These are phyloP conservation scores for Ommatoiulus sabulosus DNA, from an alignment of 2,888 invertebrate genomes.

Conservation along the genomic window DNA sequence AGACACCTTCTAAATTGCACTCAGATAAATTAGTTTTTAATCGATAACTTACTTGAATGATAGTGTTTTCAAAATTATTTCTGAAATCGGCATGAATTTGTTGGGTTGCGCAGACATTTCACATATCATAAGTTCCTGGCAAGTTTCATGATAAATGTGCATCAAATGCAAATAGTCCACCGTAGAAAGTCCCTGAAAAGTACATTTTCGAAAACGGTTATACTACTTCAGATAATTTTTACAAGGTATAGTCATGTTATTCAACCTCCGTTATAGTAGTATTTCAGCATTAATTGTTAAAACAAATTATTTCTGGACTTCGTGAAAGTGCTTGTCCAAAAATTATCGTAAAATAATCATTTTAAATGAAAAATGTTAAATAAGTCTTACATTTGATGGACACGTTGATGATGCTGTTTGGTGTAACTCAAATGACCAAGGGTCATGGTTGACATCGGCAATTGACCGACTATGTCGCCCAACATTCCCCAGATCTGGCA, in stretches of 20 bases:
- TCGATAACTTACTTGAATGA: background rate
- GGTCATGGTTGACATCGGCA: background rate
- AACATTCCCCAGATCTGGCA: background rate
- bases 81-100: constrained; percentile 56
- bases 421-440: background rate
- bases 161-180: constrained; percentile 57
- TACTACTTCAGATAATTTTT: too few relatives aligned
- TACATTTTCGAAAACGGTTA: too few relatives aligned
- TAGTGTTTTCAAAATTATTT: constrained; percentile 54
- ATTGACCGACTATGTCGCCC: background rate
- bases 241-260: too few relatives aligned
- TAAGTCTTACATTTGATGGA: background rate
- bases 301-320: too few relatives aligned
- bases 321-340: too few relatives aligned
- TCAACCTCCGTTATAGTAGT: too few relatives aligned
- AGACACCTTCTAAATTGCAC: too few relatives aligned
- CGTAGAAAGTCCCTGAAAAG: constrained; percentile 15
- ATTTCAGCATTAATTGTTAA: too few relatives aligned
- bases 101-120: constrained; percentile 57
- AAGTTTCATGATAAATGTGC: constrained; percentile 54
- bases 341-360: too few relatives aligned
- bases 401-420: background rate
- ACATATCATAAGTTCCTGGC: constrained; percentile 57
- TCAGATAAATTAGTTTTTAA: too few relatives aligned
- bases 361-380: too few relatives aligned